Percentiles rank a stretch among this genome's conserved stretches.
phyloP scores from a whole-genome alignment of 2,797 vertebrate genomes.

The Anolis apletophallus region DNA sequence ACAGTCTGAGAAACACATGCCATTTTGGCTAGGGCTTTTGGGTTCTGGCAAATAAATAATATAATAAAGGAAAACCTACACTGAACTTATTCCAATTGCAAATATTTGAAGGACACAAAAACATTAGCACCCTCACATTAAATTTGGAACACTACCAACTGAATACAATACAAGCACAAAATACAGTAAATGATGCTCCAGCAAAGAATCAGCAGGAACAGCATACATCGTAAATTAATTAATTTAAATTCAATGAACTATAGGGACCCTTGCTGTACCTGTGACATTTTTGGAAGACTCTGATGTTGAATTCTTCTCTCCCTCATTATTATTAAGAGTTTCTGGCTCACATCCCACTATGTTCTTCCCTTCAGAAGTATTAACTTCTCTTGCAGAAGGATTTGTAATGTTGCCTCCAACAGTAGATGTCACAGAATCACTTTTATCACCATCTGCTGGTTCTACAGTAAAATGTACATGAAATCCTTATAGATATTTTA shows the following conservation, averaged over 20 bases:
- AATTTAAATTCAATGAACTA: conserved; percentile 68
- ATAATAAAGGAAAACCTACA: background rate
- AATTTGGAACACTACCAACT: conserved; percentile 68
- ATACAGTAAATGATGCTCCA: conserved; percentile 74
- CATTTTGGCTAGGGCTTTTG: too few species aligned
- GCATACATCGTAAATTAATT: conserved; percentile 53
- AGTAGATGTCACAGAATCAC: conserved; percentile 79
- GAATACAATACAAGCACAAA: conserved; percentile 75
- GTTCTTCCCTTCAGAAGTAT: conserved; percentile 78
- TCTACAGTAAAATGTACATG: conserved; percentile 82
- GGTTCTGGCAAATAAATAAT: background rate
- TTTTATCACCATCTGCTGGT: conserved; percentile 83
- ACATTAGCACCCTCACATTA: conserved; percentile 40
- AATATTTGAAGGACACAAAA: conserved; percentile 64
- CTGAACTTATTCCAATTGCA: background rate
- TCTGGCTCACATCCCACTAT: conserved; percentile 77
- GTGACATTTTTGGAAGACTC: conserved; percentile 82
- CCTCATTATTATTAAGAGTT: conserved; percentile 76
- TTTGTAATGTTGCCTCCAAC: conserved; percentile 79
- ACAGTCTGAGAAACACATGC: too few species aligned
- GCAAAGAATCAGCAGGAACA: conserved; percentile 75
- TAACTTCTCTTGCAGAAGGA: conserved; percentile 75
- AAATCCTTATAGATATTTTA: conserved; percentile 78
- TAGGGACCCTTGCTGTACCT: conserved; percentile 86
- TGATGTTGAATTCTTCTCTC: conserved; percentile 81